These are phyloP conservation scores for Phrynocephalus guinanensis DNA, from an alignment of 2,797 vertebrate genomes.

Conservation along the genomic window DNA sequence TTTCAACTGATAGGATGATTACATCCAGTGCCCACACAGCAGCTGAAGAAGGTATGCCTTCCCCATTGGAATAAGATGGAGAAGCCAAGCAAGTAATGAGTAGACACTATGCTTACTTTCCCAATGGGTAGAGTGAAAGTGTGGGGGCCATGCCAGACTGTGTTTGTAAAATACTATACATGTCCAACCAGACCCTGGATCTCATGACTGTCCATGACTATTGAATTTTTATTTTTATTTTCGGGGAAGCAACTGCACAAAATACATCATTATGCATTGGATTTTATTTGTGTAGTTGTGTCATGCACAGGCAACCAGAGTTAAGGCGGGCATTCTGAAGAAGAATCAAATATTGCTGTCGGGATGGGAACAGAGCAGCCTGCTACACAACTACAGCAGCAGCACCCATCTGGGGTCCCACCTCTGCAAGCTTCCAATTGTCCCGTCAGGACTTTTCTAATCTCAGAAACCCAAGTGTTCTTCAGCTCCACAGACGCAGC, in stretches of 20 bases:
- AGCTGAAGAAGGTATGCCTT: neutral
- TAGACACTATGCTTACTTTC: too few relatives aligned
- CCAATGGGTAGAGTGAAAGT: neutral
- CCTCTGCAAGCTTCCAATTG: conserved; percentile 93
- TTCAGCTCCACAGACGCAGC: conserved; percentile 93
- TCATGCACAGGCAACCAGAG: neutral
- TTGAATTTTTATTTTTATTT: neutral
- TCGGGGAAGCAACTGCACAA: neutral
- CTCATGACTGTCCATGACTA: neutral
- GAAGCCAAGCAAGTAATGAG: neutral
- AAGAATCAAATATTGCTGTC: too few relatives aligned
- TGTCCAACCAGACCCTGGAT: neutral
- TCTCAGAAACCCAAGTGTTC: conserved; percentile 94
- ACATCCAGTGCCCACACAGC: neutral
- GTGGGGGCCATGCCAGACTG: neutral
- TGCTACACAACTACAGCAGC: neutral
- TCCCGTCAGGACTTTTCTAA: conserved; percentile 92
- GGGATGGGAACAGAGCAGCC: neutral
- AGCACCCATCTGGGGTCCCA: conserved; percentile 61
- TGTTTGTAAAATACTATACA: neutral
- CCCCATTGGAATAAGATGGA: neutral
- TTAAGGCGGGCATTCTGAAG: too few relatives aligned
- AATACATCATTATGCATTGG: neutral
- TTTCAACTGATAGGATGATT: neutral
- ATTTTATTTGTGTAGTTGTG: neutral